A percentile compares a stretch with the other conserved stretches of the same genome.
phyloP scores from a whole-genome alignment of 2,113 vertebrate genomes.

The Tonatia bakeri region DNA sequence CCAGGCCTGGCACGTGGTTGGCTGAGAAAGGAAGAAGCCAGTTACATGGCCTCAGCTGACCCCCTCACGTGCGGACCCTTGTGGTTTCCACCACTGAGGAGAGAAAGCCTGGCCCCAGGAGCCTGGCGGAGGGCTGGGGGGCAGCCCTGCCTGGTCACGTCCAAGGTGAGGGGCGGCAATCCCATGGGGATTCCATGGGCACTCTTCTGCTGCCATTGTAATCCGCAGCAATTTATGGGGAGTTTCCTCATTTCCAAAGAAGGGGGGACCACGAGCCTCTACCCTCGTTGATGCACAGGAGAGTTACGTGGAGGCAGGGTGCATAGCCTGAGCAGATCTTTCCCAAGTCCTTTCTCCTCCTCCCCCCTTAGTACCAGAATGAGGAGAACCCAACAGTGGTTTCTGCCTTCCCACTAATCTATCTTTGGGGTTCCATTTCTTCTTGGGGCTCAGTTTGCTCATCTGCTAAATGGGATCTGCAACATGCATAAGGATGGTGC shows the following conservation, averaged over 20 bases:
- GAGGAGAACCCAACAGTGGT: no score
- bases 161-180: not conserved
- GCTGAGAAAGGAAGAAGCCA: not conserved
- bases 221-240: no score
- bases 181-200: accelerated
- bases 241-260: not conserved
- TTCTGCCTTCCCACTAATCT: not conserved
- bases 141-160: accelerated
- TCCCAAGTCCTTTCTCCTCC: not conserved
- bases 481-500: accelerated
- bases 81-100: not conserved
- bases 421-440: not conserved
- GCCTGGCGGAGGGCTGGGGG: not conserved
- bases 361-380: not conserved
- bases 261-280: not conserved
- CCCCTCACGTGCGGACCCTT: no score
- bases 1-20: not conserved
- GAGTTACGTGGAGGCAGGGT: not conserved
- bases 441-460: not conserved
- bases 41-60: not conserved
- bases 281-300: not conserved
- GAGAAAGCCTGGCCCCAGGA: not conserved
- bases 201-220: not conserved
- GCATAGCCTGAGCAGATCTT: accelerated
- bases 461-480: not conserved